A percentile compares a stretch with the other conserved stretches of the same genome.
These are phyloP conservation scores for Mycteria americana DNA, from an alignment of 2,797 vertebrate genomes.

Conservation along the genomic window DNA sequence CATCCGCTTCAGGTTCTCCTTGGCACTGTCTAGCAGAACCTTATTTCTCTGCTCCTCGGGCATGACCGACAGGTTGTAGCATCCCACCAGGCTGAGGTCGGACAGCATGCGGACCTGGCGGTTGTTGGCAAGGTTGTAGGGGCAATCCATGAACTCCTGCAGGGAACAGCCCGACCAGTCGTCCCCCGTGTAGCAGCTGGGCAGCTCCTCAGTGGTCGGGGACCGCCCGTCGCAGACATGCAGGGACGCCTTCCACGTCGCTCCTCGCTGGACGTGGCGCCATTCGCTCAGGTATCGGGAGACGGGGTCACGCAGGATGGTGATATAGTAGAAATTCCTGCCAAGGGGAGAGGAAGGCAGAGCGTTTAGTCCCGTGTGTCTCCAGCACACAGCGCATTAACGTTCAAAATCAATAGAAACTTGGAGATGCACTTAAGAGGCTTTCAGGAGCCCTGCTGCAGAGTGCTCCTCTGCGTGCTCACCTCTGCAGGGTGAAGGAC, in stretches of 20 bases:
- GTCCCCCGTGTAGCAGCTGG: conserved; percentile 91
- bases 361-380: not conserved
- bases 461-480: accelerated
- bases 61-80: conserved; percentile 95
- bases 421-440: not conserved
- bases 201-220: conserved; percentile 90
- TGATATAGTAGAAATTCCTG: conserved; percentile 97
- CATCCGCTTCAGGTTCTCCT: conserved; percentile 92
- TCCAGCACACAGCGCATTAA: not conserved
- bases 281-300: conserved; percentile 96
- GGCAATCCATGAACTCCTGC: conserved; percentile 95
- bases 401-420: not conserved
- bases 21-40: conserved; percentile 91
- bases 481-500: not conserved
- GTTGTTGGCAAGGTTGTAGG: conserved; percentile 95
- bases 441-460: not conserved
- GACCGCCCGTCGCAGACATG: conserved; percentile 93
- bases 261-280: conserved; percentile 95
- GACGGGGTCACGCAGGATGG: conserved; percentile 93
- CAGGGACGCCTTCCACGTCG: conserved; percentile 94
- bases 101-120: conserved; percentile 97
- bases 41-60: conserved; percentile 88
- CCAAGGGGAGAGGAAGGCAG: conserved; percentile 33
- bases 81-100: conserved; percentile 94
- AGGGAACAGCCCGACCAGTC: conserved; percentile 96